These are phyloP conservation scores for Lordiphosa fenestrarum DNA, from an alignment of 2,888 invertebrate species.

Conservation along the genomic window DNA sequence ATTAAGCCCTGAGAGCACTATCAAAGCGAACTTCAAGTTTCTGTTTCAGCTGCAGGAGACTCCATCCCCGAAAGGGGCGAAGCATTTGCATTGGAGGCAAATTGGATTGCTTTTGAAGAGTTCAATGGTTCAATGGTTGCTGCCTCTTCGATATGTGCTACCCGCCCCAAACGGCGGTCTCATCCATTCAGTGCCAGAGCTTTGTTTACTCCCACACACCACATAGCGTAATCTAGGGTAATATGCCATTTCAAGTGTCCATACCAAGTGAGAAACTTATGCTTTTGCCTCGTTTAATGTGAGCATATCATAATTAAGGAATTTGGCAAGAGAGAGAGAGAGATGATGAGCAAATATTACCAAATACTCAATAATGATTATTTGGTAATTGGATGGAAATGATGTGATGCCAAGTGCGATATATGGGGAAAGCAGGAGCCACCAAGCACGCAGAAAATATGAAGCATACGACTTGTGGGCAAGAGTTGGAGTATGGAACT, in stretches of 20 bases:
- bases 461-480: too few relatives aligned
- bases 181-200: constrained; percentile 39
- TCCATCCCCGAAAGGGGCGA: constrained; percentile 19
- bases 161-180: constrained; percentile 13
- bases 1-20: constrained; percentile 50
- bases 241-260: constrained; percentile 28
- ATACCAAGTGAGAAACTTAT: constrained; percentile 10
- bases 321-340: constrained; percentile 54
- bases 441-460: too few relatives aligned
- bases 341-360: constrained; percentile 35
- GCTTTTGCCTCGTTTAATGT: constrained; percentile 27
- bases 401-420: too few relatives aligned
- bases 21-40: constrained; percentile 48
- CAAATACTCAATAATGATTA: constrained; percentile 28
- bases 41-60: constrained; percentile 9
- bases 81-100: constrained; percentile 45
- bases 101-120: constrained; percentile 65
- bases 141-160: constrained; percentile 9
- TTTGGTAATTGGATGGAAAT: constrained; percentile 15
- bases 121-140: constrained; percentile 71
- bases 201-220: constrained; percentile 46
- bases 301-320: constrained; percentile 50
- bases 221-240: constrained; percentile 30
- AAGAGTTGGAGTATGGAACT: too few relatives aligned
- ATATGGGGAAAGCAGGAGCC: too few relatives aligned